Conservation (phyloP, 2,113 vertebrate genomes). For the Ovis canadensis region DNA sequence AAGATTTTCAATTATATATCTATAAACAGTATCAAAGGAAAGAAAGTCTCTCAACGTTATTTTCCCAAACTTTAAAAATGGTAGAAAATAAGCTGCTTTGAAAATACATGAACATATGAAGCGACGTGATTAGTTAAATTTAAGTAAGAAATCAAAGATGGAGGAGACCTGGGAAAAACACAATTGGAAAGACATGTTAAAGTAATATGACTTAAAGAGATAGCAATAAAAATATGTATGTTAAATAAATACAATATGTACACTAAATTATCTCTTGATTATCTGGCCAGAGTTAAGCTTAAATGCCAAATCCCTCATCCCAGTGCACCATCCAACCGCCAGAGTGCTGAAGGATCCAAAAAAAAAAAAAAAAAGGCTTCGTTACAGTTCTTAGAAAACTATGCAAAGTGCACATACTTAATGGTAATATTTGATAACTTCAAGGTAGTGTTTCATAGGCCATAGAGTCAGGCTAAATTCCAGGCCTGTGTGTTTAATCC, state of each 20-base stretch:
- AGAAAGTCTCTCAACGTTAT: not conserved
- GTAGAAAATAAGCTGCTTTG: not conserved
- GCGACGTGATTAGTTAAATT: not conserved
- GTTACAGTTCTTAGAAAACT: not conserved
- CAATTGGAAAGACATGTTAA: not conserved
- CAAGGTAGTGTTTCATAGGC: not conserved
- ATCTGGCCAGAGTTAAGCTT: not conserved
- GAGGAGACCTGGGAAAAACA: not conserved
- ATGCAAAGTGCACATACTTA: not conserved
- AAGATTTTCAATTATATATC: not conserved
- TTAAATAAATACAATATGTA: not conserved
- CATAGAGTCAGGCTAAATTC: not conserved
- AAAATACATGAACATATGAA: not conserved
- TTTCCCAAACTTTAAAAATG: not conserved
- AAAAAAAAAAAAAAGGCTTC: not conserved
- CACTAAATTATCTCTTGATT: constrained; percentile 10
- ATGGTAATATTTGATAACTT: not conserved
- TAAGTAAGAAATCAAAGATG: not conserved
- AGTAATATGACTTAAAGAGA: not conserved
- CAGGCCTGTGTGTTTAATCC: not conserved
- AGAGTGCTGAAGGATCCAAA: not conserved
- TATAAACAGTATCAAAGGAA: not conserved
- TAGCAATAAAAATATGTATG: not conserved
- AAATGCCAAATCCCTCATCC: not conserved
- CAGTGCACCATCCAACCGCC: not conserved